These are phyloP conservation scores for Pomacea maculata DNA, from an alignment of 1,140 invertebrate species.

Conservation along the genomic window DNA sequence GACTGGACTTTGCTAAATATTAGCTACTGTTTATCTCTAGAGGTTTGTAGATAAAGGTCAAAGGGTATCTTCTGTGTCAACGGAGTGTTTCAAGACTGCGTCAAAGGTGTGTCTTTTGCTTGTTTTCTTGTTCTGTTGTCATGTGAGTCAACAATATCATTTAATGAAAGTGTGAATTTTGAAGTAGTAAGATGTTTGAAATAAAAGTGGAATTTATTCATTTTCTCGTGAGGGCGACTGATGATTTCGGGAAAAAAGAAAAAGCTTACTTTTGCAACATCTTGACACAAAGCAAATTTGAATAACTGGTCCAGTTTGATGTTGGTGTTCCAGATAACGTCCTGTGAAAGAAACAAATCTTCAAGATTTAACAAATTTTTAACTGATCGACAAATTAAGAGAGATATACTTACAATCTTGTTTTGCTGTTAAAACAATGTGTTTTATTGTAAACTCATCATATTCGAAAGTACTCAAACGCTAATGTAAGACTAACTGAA, in stretches of 20 bases:
- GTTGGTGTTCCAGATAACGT: conserved; percentile 92
- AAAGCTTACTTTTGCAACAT: conserved; percentile 79
- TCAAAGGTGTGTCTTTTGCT: background rate
- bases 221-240: too few relatives aligned
- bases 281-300: conserved; percentile 91
- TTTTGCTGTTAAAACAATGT: too few relatives aligned
- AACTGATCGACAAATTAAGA: too few relatives aligned
- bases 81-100: background rate
- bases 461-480: too few relatives aligned
- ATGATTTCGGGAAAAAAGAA: too few relatives aligned
- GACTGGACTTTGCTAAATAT: background rate
- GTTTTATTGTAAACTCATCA: too few relatives aligned
- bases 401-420: too few relatives aligned
- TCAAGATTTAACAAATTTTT: background rate
- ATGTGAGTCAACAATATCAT: too few relatives aligned
- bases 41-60: background rate
- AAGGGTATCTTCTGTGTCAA: background rate
- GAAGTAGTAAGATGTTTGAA: background rate
- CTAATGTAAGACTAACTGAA: too few relatives aligned
- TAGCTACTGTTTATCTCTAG: background rate
- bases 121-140: too few relatives aligned
- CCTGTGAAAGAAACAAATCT: conserved; percentile 71
- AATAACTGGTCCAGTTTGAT: conserved; percentile 94
- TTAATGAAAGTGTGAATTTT: too few relatives aligned
- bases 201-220: too few relatives aligned